Conservation (phyloP, 1,140 invertebrate species). For the Meteorus sp. region DNA sequence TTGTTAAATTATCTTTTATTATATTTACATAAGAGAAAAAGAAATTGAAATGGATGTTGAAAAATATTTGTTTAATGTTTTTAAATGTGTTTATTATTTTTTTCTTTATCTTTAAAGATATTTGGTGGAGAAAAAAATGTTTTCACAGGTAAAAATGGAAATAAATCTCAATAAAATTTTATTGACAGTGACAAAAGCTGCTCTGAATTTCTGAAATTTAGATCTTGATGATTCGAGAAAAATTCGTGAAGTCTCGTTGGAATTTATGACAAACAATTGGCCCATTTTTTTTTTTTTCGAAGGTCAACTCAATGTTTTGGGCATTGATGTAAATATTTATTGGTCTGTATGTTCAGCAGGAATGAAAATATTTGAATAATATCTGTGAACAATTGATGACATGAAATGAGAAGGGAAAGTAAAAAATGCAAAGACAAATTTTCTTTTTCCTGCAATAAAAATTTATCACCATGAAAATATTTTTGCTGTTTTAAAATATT, state of each 20-base stretch:
- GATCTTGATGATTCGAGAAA: constrained; percentile 14
- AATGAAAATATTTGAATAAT: not conserved
- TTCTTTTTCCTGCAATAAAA: no score
- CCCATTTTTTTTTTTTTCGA: constrained; percentile 11
- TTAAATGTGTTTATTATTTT: not conserved
- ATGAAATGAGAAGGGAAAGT: no score
- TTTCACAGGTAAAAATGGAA: constrained; percentile 9
- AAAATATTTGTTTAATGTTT: no score
- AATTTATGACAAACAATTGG: constrained; percentile 24
- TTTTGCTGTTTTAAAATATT: not conserved
- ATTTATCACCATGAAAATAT: not conserved
- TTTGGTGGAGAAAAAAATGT: no score
- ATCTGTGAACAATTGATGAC: not conserved
- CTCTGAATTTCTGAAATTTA: constrained; percentile 6
- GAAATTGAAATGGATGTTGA: no score
- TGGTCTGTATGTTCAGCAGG: constrained; percentile 12
- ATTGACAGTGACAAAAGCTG: constrained; percentile 16
- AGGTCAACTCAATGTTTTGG: constrained; percentile 12
- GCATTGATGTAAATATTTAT: constrained; percentile 17
- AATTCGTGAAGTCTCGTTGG: constrained; percentile 17
- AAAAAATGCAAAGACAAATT: no score
- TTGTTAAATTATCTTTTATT: no score
- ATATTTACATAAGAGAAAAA: no score
- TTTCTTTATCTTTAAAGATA: not conserved
- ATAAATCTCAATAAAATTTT: not conserved